Evolutionary conservation across 2,113 vertebrate genomes (phyloP), one percentile per base, ranked within the genome.

Genomic region (Microtus richardsoni): DNA sequence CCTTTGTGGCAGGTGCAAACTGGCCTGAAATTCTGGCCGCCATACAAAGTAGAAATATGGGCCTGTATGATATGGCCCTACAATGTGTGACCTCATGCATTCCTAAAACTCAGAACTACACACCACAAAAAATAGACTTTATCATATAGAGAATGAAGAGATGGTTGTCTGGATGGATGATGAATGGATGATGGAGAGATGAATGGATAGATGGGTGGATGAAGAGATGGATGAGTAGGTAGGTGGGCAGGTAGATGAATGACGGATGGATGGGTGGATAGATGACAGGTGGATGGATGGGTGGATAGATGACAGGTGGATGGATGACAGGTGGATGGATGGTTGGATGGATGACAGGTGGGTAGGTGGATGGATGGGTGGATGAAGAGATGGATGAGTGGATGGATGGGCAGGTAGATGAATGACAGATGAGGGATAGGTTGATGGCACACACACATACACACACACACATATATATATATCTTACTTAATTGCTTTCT

Each of bases 201-300:
- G 13, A 3, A 39, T n/a, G 44, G 80, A 26, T 49, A 6, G 7
- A 12, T 39, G 10, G 39, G 6, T 52, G 3, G 44, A 30, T 5
- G 5, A 13, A 14, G 49, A 3, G 13, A 49, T 24, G 11, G 80
- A 26, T 49, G 6, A 28, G 12, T 52, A 11, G 19, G 1, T 60
- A n/a, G 16, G 12, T 54, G 7, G 49, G 10, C 13, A 14, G 52
- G 13, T 52, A 4, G 30, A 36, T 78, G 47, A 17, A 33, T 14
- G 39, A 30, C 1, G 2, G 26, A 3, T 77, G 7, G 6, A 49
- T 24, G 4, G 12, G 1, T 73, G n/a, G 71, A 9, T 41, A 1
- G 19, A 5, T 26, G 4, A 16, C 0, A 2, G 3, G 10, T 36
- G 30, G 30, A 52, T 33, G 28, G 22, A 47, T 47, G 9, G 44